Evolutionary conservation across 2,888 invertebrate species (phyloP).

Genomic region (Eupithecia dodoneata): DNA sequence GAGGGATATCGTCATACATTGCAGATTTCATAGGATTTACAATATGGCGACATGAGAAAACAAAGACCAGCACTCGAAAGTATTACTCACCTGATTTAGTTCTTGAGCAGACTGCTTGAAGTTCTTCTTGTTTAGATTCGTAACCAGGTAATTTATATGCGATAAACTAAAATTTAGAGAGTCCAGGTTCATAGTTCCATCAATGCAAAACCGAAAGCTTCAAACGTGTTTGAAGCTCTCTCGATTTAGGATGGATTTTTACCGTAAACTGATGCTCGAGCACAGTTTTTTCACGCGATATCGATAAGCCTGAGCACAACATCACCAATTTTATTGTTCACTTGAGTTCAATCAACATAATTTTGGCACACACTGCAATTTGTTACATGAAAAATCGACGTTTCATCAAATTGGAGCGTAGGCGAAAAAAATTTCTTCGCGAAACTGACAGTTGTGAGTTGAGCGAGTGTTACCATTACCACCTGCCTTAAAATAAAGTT

Average conservation of each 20-base stretch:
- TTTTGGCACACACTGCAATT: conserved; percentile 41
- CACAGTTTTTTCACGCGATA: conserved; percentile 69
- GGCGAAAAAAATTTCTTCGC: background rate
- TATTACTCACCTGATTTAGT: conserved; percentile 92
- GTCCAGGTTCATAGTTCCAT: conserved; percentile 99
- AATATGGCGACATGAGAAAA: conserved; percentile 80
- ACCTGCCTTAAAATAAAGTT: background rate
- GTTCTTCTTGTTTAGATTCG: conserved; percentile 97
- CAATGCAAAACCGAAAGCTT: conserved; percentile 96
- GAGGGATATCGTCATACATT: background rate
- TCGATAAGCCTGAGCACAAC: conserved; percentile 69
- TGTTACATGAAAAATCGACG: conserved; percentile 36
- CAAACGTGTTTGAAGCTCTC: conserved; percentile 97
- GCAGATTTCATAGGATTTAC: conserved; percentile 52
- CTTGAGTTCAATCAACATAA: conserved; percentile 62
- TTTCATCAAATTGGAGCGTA: conserved; percentile 5
- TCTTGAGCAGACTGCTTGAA: conserved; percentile 95
- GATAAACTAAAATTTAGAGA: conserved; percentile 99
- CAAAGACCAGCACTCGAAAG: conserved; percentile 62
- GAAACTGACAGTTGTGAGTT: background rate
- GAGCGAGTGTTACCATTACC: background rate
- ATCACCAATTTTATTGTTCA: conserved; percentile 80
- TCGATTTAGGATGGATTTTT: conserved; percentile 89
- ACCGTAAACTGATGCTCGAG: conserved; percentile 73
- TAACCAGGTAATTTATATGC: conserved; percentile 99